Evolutionary conservation across 2,113 vertebrate genomes (phyloP).

Genomic region (Clinocottus analis): DNA sequence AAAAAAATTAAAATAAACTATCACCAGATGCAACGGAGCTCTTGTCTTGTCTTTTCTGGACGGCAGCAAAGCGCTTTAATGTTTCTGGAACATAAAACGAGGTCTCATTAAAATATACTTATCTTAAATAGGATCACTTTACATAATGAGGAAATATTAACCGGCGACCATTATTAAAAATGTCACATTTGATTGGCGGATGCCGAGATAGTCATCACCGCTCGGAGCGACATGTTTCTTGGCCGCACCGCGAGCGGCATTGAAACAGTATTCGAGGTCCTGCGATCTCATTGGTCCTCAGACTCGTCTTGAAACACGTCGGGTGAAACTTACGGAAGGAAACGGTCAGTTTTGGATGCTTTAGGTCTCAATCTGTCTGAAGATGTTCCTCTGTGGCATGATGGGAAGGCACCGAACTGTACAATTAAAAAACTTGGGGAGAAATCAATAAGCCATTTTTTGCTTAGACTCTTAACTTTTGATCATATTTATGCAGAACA

Average conservation of each 20-base stretch:
- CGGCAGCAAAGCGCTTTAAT: neutral
- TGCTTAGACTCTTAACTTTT: too few relatives aligned
- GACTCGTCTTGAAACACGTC: too few relatives aligned
- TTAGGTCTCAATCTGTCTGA: too few relatives aligned
- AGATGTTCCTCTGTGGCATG: too few relatives aligned
- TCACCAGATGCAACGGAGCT: too few relatives aligned
- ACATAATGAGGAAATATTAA: neutral
- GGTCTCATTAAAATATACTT: neutral
- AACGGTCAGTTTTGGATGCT: too few relatives aligned
- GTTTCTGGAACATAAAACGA: neutral
- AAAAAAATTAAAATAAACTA: too few relatives aligned
- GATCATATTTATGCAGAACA: too few relatives aligned
- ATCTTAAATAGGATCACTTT: constrained; percentile 5
- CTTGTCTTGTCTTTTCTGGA: neutral
- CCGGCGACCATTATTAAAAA: neutral
- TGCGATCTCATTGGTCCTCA: neutral
- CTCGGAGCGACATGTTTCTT: neutral
- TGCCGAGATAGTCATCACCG: neutral
- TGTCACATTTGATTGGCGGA: constrained; percentile 9
- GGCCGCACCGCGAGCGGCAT: neutral
- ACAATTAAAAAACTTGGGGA: too few relatives aligned
- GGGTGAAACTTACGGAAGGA: too few relatives aligned
- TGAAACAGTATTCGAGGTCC: constrained; percentile 7
- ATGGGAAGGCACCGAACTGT: too few relatives aligned
- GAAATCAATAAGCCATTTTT: too few relatives aligned